These are phyloP conservation scores for Anoura caudifer DNA, from an alignment of 2,113 vertebrate species.

Conservation along the genomic window DNA sequence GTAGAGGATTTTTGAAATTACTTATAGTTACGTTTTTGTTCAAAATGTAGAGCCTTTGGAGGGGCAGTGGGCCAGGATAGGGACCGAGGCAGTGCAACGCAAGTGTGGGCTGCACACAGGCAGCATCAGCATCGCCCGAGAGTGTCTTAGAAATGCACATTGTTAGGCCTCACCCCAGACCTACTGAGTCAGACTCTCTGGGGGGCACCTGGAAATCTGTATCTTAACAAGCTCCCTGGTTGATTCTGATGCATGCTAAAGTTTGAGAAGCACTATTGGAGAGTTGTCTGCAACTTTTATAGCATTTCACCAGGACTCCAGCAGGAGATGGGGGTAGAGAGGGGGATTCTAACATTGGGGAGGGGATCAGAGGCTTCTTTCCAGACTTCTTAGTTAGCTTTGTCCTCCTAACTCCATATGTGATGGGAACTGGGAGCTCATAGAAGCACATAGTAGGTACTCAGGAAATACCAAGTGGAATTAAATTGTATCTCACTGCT, in stretches of 20 bases:
- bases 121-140: background rate
- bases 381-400: background rate
- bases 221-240: background rate
- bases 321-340: background rate
- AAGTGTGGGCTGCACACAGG: background rate
- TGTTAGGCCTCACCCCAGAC: background rate
- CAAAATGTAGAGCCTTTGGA: background rate
- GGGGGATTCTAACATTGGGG: background rate
- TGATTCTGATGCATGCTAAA: background rate
- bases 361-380: background rate
- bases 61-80: background rate
- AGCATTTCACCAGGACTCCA: background rate
- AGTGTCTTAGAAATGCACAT: background rate
- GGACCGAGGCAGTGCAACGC: background rate
- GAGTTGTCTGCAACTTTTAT: background rate
- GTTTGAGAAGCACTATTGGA: background rate
- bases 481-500: background rate
- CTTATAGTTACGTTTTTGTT: background rate
- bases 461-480: background rate
- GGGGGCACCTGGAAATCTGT: background rate
- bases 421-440: background rate
- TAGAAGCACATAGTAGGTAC: background rate
- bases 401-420: background rate
- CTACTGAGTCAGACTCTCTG: background rate
- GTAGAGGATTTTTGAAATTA: background rate